Evolutionary conservation across 2,888 invertebrate genomes (phyloP), one percentile per base, ranked within the genome.

Genomic region (Hyles lineata): DNA sequence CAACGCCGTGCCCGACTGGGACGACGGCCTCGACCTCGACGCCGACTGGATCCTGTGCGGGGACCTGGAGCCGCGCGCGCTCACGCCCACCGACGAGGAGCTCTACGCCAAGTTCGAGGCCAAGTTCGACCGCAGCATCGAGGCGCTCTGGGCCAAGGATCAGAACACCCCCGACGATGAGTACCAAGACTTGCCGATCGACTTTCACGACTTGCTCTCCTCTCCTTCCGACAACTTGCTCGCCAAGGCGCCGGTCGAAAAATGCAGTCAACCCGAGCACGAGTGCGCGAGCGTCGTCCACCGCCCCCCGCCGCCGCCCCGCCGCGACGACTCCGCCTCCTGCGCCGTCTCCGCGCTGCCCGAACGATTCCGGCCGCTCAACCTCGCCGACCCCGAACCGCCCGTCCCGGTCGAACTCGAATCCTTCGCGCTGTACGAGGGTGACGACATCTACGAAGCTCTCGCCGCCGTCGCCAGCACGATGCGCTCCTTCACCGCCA

Each of bases 101-200:
- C 88, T 94, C 73, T 95, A 96, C 79, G 96, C 96, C 6, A 95
- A 95, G 80, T 95, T 96, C 81, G 95, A 96, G 83, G 96, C 96
- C 9, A 96, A 96, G 88, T 96, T 96, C 86, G 96, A 96, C 85
- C 95, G 95, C 78, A 96, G 95, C 85, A 94, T 96, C 77, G 96
- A 96, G 87, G 96, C 96, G 59, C 89, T 97, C 74, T 96, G 97
- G 96, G 95, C 93, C 79, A 90, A 95, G 84, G 90, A 95, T 80
- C 92, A 93, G 86, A 88, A 90, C 81, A 93, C 94, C 15, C 94
- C 95, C 11, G 93, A 94, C 75, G 95, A 95, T 78, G 95, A 95
- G 80, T 96, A 95, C 80, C 95, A 95, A 76, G 96, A 96, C 82
- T 88, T 96, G 78, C 96, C 96, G n/a, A 95, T 96, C 78, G 95